Conservation (phyloP, 2,888 invertebrate genomes). For the Cenopis cana region DNA sequence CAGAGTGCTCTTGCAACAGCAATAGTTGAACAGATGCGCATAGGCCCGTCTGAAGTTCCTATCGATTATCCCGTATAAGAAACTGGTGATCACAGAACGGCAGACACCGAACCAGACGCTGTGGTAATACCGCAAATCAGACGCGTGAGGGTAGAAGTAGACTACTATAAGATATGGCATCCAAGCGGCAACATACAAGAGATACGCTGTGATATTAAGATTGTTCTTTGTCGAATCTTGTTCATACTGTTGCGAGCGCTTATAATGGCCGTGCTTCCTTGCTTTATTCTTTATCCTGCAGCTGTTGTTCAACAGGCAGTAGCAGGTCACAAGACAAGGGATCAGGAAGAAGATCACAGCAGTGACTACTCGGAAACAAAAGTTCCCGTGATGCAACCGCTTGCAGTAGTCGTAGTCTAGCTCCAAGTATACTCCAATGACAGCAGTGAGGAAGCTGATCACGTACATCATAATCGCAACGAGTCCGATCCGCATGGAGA, state of each 20-base stretch:
- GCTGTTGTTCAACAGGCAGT: slow-evolving; percentile 81
- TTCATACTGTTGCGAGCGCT: slow-evolving; percentile 86
- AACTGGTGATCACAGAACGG: slow-evolving; percentile 88
- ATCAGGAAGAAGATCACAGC: slow-evolving; percentile 85
- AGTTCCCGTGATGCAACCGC: slow-evolving; percentile 81
- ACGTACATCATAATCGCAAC: slow-evolving; percentile 85
- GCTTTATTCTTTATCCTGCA: slow-evolving; percentile 80
- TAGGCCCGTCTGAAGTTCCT: slow-evolving; percentile 89
- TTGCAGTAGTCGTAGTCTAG: slow-evolving; percentile 89
- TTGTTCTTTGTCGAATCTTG: slow-evolving; percentile 87
- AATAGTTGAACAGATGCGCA: slow-evolving; percentile 90
- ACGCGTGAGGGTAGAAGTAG: slow-evolving; percentile 76
- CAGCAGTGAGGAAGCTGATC: slow-evolving; percentile 82
- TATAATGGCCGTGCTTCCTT: slow-evolving; percentile 82
- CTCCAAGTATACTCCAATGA: slow-evolving; percentile 85
- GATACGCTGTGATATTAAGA: slow-evolving; percentile 87
- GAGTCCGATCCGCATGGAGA: slow-evolving; percentile 78
- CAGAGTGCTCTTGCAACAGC: slow-evolving; percentile 89
- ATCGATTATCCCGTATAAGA: slow-evolving; percentile 86
- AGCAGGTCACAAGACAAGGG: slow-evolving; percentile 84
- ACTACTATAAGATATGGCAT: slow-evolving; percentile 87
- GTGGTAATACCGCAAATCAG: slow-evolving; percentile 86
- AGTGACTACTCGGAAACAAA: slow-evolving; percentile 84
- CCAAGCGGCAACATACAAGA: slow-evolving; percentile 88
- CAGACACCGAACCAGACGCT: slow-evolving; percentile 89